Percentiles rank a stretch among this genome's conserved stretches.
Evolutionary conservation across 2,113 vertebrate genomes (phyloP).

Genomic region (Oreochromis niloticus): DNA sequence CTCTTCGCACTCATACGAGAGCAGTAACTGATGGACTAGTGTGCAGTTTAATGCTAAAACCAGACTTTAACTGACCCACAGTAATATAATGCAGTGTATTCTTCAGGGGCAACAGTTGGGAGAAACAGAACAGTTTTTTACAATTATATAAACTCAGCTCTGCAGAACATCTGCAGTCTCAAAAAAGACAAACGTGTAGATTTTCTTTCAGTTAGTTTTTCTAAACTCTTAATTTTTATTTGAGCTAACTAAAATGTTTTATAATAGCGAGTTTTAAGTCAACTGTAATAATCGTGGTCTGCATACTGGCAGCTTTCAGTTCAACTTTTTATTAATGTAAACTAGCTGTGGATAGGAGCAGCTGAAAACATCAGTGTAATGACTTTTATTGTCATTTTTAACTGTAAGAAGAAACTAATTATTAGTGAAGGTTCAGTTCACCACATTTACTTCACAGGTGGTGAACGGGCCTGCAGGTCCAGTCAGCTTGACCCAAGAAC

Average conservation of each 20-base stretch:
- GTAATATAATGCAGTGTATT: neutral
- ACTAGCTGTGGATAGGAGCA: neutral
- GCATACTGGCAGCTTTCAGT: neutral
- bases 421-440: neutral
- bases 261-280: neutral
- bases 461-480: neutral
- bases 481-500: neutral
- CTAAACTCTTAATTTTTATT: neutral
- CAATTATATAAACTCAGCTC: neutral
- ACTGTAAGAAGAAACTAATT: neutral
- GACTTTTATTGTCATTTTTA: neutral
- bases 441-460: neutral
- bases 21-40: neutral
- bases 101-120: neutral
- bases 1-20: neutral
- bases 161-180: neutral
- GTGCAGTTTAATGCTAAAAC: neutral
- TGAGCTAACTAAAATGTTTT: neutral
- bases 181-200: neutral
- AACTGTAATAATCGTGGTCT: neutral
- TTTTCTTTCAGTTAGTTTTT: neutral
- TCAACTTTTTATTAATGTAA: neutral
- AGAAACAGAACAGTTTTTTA: neutral
- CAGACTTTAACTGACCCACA: neutral
- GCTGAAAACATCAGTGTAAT: neutral